A percentile compares a stretch with the other conserved stretches of the same genome.
These are phyloP conservation scores for Thalassophryne amazonica DNA, from an alignment of 2,797 vertebrate species.

Conservation along the genomic window DNA sequence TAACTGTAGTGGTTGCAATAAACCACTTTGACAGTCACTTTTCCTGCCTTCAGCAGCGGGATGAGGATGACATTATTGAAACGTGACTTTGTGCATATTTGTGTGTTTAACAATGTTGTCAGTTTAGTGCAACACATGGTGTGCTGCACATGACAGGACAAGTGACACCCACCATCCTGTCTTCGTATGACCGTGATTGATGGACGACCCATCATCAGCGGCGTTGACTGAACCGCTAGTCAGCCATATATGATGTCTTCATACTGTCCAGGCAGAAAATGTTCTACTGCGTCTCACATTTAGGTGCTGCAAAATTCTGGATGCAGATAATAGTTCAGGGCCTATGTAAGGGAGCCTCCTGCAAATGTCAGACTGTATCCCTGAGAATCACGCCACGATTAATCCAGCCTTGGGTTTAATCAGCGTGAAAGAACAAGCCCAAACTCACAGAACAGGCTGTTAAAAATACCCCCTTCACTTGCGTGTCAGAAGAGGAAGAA, in stretches of 20 bases:
- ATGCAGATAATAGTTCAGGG: slow-evolving; percentile 55
- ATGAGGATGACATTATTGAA: no score
- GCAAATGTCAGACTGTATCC: slow-evolving; percentile 63
- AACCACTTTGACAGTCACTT: no score
- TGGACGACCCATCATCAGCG: slow-evolving; percentile 41
- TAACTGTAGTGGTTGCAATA: no score
- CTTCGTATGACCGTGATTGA: slow-evolving; percentile 57
- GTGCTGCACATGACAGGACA: slow-evolving; percentile 25
- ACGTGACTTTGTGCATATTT: background rate
- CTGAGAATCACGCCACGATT: slow-evolving; percentile 42
- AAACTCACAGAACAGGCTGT: slow-evolving; percentile 46
- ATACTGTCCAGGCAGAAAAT: slow-evolving; percentile 26
- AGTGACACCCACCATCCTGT: slow-evolving; percentile 35
- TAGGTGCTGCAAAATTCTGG: background rate
- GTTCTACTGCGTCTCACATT: slow-evolving; percentile 1
- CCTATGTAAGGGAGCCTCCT: slow-evolving; percentile 47
- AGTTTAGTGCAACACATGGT: slow-evolving; percentile 13
- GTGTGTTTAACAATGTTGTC: background rate
- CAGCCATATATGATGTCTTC: slow-evolving; percentile 52
- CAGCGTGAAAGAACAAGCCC: slow-evolving; percentile 66
- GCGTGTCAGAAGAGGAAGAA: slow-evolving; percentile 13
- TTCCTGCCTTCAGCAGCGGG: no score
- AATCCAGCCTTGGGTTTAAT: slow-evolving; percentile 68
- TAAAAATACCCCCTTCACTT: slow-evolving; percentile 54
- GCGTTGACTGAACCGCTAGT: slow-evolving; percentile 14